phyloP scores from a whole-genome alignment of 2,888 invertebrate genomes.

The Zele albiditarsus region DNA sequence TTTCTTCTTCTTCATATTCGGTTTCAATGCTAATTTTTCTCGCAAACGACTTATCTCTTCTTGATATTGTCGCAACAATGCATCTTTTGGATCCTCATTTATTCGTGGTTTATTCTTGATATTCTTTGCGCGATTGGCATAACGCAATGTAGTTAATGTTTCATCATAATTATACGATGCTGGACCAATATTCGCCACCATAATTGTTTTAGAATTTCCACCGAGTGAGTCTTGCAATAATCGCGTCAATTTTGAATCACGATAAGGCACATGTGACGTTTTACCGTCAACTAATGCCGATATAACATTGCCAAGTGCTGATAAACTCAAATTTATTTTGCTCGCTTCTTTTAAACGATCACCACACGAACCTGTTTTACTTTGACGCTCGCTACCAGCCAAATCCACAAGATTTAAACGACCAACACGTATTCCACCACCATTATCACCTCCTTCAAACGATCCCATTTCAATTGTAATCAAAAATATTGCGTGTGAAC shows the following conservation, averaged over 20 bases:
- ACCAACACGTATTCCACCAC: conserved; percentile 82
- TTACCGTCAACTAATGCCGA: conserved; percentile 95
- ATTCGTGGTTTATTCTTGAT: conserved; percentile 99
- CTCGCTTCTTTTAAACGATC: conserved; percentile 95
- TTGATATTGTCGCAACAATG: conserved; percentile 95
- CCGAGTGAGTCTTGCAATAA: conserved; percentile 98
- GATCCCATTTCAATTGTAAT: conserved; percentile 97
- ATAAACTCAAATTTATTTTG: conserved; percentile 96
- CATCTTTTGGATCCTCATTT: conserved; percentile 99
- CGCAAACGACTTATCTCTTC: conserved; percentile 90
- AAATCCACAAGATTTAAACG: conserved; percentile 98
- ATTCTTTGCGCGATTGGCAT: conserved; percentile 97
- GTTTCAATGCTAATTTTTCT: conserved; percentile 68
- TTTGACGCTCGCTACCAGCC: conserved; percentile 97
- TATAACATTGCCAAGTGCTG: conserved; percentile 98
- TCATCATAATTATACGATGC: conserved; percentile 99
- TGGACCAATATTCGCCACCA: conserved; percentile 99
- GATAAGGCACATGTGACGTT: conserved; percentile 96
- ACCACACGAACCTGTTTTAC: conserved; percentile 96
- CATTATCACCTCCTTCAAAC: conserved; percentile 74
- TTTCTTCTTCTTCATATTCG: conserved; percentile 68
- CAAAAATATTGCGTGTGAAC: conserved; percentile 98
- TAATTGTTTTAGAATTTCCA: conserved; percentile 98
- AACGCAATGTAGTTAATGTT: conserved; percentile 95
- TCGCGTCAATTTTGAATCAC: conserved; percentile 97